phyloP scores from a whole-genome alignment of 2,797 vertebrate genomes.

The Peromyscus attwateri region DNA sequence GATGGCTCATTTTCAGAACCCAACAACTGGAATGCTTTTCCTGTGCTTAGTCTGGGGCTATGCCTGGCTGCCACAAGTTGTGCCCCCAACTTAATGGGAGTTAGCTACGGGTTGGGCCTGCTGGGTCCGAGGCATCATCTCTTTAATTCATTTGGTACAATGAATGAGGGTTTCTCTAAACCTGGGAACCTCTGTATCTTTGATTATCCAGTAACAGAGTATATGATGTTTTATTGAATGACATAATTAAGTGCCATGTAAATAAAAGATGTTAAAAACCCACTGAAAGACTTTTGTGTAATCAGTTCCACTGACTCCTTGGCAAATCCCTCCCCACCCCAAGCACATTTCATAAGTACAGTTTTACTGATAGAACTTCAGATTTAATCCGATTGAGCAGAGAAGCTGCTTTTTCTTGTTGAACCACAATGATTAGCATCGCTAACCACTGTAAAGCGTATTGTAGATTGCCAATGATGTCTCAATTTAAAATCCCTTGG shows the following conservation, averaged over 20 bases:
- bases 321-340: not conserved
- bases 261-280: not conserved
- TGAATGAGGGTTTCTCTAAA: not conserved
- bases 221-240: not conserved
- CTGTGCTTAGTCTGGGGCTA: not conserved
- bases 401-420: not conserved
- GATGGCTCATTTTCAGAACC: not conserved
- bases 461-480: not conserved
- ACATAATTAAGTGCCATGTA: not conserved
- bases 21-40: not conserved
- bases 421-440: not conserved
- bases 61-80: not conserved
- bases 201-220: not conserved
- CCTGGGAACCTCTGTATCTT: not conserved
- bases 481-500: not conserved
- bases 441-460: not conserved
- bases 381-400: not conserved
- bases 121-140: conserved; percentile 4
- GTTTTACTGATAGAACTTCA: not conserved
- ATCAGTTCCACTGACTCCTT: not conserved
- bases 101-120: not conserved
- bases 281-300: not conserved
- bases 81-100: not conserved
- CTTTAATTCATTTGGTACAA: not conserved
- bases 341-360: not conserved